Conservation (phyloP, 2,888 invertebrate species). For the Tetheella fluctuosa region DNA sequence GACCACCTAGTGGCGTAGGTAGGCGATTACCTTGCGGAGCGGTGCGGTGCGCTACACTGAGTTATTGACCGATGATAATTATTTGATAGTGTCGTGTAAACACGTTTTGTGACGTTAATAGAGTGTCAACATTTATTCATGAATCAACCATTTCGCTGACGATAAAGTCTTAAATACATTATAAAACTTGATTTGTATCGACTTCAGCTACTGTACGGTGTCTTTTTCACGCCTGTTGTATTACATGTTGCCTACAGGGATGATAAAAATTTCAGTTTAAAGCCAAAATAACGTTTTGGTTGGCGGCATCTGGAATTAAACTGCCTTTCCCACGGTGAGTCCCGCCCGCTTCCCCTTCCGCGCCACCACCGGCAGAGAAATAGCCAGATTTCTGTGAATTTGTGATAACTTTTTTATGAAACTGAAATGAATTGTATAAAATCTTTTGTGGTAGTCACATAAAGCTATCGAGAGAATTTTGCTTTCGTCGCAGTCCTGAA, state of each 20-base stretch:
- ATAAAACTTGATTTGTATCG: neutral
- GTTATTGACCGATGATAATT: conserved; percentile 73
- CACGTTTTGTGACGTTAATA: conserved; percentile 49
- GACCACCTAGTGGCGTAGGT: conserved; percentile 49
- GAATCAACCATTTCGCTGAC: conserved; percentile 23
- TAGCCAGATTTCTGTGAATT: conserved; percentile 77
- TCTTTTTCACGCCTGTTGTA: neutral
- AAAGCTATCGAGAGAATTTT: conserved; percentile 71
- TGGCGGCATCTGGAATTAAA: conserved; percentile 56
- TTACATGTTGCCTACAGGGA: neutral
- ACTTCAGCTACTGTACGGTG: neutral
- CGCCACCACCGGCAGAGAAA: conserved; percentile 67
- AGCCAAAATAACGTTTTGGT: conserved; percentile 49
- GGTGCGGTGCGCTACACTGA: conserved; percentile 51
- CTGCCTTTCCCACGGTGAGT: conserved; percentile 68
- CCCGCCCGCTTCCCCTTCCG: too few species aligned
- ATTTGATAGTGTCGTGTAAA: conserved; percentile 67
- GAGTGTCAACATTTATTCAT: conserved; percentile 49
- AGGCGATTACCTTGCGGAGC: conserved; percentile 52
- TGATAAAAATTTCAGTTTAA: conserved; percentile 11
- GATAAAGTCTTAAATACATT: too few species aligned
- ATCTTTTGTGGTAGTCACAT: conserved; percentile 73
- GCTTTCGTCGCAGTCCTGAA: conserved; percentile 66
- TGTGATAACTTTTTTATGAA: conserved; percentile 80
- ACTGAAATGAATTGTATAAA: conserved; percentile 79